Evolutionary conservation across 2,797 vertebrate species (phyloP), one percentile per base, ranked within the genome.

Genomic region (Acanthurus leucopareius): DNA sequence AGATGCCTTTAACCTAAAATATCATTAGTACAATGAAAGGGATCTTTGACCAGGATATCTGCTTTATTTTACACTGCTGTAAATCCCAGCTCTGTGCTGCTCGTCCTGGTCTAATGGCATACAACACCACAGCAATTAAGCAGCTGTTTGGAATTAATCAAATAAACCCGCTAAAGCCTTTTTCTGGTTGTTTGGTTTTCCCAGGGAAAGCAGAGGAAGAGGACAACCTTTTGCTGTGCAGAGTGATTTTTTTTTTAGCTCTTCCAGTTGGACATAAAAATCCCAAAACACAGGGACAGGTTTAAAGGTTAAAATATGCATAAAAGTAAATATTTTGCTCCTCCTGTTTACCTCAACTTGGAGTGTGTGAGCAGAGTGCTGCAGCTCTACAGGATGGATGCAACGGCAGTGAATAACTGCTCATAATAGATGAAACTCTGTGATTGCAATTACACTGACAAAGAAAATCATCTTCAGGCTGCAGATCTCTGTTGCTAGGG

Each of bases 81-180:
- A 53, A 91, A 82, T 73, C 64, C 28, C 3, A 3, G 10, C 82
- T 87, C 72, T 72, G 66, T 89, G 77, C 80, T 84, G 68, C 71
- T 88, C 69, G 66, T 87, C 70, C 45, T 65, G 63, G 57, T 71
- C 79, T 92, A 92, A 94, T 93, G 82, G 73, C 80, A 73, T 56
- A 75, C 90, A 80, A 66, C 92, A 22, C 92, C 64, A 60, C 72
- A 78, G 82, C 82, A 91, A 89, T 93, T 90, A 92, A 83, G 85
- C 82, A 84, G 77, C 81, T 89, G 75, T 87, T 93, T 90, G 85
- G 83, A 80, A 89, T 90, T 22, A 91, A 93, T 90, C 84, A 75
- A 83, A 92, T 93, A 80, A 90, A 92, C 70, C 58, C 73, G 49
- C 63, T 45, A 16, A 65, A 80, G 63, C n/a, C 75, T 84, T 65